Evolutionary conservation across 2,797 vertebrate species (phyloP).

Genomic region (Sebastolobus altivelis): DNA sequence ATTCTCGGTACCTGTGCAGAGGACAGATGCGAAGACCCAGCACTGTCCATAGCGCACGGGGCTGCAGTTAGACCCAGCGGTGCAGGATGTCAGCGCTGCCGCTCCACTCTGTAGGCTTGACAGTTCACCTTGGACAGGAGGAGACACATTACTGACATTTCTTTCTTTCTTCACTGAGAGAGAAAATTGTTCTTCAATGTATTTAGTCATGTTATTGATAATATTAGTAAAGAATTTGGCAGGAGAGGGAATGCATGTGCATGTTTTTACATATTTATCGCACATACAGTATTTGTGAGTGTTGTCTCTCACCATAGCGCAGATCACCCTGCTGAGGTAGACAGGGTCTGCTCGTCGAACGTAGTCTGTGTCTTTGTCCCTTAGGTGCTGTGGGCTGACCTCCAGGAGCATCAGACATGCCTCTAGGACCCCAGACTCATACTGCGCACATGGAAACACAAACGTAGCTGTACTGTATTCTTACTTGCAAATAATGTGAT

Average conservation of each 20-base stretch:
- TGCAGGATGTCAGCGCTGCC: constrained; percentile 85
- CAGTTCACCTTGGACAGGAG: constrained; percentile 83
- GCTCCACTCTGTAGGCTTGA: constrained; percentile 81
- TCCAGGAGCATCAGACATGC: constrained; percentile 88
- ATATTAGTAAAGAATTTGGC: neutral
- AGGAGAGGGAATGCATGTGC: neutral
- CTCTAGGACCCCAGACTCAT: constrained; percentile 88
- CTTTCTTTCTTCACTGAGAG: neutral
- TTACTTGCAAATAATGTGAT: neutral
- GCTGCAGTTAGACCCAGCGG: constrained; percentile 76
- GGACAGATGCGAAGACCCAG: constrained; percentile 88
- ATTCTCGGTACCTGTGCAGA: constrained; percentile 85
- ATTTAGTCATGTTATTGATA: neutral
- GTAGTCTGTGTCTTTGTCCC: constrained; percentile 81
- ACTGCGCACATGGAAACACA: constrained; percentile 75
- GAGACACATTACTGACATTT: neutral
- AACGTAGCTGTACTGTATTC: too few relatives aligned
- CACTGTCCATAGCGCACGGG: constrained; percentile 87
- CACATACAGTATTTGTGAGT: neutral
- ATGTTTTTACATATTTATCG: neutral
- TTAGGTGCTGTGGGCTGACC: constrained; percentile 85
- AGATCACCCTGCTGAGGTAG: constrained; percentile 89
- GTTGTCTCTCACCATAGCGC: constrained; percentile 87
- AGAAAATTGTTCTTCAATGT: neutral
- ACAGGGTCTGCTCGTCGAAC: constrained; percentile 80